Percentiles rank a stretch among this genome's conserved stretches.
phyloP scores from a whole-genome alignment of 35 echinoderm and acorn worm genomes.

The Acanthaster planci region DNA sequence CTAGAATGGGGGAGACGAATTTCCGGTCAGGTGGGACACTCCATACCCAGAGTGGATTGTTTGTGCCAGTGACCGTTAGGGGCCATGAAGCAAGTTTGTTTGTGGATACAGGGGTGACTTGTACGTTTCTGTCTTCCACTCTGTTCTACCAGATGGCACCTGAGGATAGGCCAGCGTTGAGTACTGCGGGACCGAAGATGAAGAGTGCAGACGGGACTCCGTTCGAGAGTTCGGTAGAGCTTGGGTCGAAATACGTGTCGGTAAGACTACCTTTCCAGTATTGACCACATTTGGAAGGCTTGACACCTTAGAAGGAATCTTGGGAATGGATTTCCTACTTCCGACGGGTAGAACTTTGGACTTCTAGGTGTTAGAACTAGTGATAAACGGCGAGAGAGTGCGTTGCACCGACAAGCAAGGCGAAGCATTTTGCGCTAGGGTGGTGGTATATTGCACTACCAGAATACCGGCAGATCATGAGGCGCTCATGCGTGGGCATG shows the following conservation, averaged over 20 bases:
- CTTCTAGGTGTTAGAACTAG: background rate
- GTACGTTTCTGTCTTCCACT: conserved; percentile 24
- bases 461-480: conserved; percentile 25
- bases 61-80: background rate
- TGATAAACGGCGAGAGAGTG: conserved; percentile 1
- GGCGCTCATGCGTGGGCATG: background rate
- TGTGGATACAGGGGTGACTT: conserved; percentile 30
- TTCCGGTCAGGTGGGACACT: too few species aligned
- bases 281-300: background rate
- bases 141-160: background rate
- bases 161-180: background rate
- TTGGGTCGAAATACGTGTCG: background rate
- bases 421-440: background rate
- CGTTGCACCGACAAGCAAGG: too few species aligned
- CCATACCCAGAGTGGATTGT: conserved; percentile 33
- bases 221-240: background rate
- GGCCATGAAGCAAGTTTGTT: background rate
- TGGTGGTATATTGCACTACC: background rate
- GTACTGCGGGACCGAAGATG: background rate
- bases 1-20: too few species aligned
- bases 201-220: background rate
- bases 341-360: conserved; percentile 2
- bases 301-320: background rate
- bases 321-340: conserved; percentile 31
- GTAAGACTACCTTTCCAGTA: background rate